Base-by-base conservation (phyloP, 2,113 vertebrate species). In the Xenopus borealis region DNA sequence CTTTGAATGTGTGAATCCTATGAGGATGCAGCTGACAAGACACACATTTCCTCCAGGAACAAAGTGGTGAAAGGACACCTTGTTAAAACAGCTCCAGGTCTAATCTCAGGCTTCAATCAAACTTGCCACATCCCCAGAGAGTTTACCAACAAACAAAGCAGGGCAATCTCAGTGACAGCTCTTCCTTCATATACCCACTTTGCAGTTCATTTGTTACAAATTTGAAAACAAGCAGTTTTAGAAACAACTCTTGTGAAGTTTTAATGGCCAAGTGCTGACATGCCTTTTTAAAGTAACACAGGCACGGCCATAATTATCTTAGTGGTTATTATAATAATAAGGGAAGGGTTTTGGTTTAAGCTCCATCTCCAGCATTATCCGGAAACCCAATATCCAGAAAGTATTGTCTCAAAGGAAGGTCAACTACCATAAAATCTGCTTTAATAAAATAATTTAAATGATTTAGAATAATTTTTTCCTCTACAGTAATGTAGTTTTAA, bases 91-190 rank as follows among this genome's bases (percentile, higher is more conserved):
- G 33, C 62, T 57, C 55, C 33, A 46, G 11, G 27, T 64, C 30
- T 72, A 72, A 53, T 73, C 52, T 27, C 44, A 30, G 44, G 10
- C 55, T 73, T 40, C 33, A 52, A 52, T 66, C 65, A 66, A 57
- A 23, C n/a, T 58, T 72, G 30, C 62, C 30, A 73, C 33, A 73
- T 73, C 62, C 72, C 65, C 62, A 23, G 71, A 72, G 30, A 65
- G 71, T 72, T 72, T 72, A 72, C 71, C 47, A 72, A 72, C 71
- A 72, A 72, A 72, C 71, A 72, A 64, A 65, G 55, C 71, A 55
- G 50, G 12, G 55, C 61, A 62, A 6, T 64, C 64, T 55, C 62
- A 53, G 0, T 23, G 71, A 65, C 71, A 72, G 71, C 23, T 72
- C 62, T 46, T 58, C 58, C 72, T 33, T 73, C 72, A 19, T 6